Base-by-base conservation (phyloP, 2,113 vertebrate genomes). In the Lota lota region DNA sequence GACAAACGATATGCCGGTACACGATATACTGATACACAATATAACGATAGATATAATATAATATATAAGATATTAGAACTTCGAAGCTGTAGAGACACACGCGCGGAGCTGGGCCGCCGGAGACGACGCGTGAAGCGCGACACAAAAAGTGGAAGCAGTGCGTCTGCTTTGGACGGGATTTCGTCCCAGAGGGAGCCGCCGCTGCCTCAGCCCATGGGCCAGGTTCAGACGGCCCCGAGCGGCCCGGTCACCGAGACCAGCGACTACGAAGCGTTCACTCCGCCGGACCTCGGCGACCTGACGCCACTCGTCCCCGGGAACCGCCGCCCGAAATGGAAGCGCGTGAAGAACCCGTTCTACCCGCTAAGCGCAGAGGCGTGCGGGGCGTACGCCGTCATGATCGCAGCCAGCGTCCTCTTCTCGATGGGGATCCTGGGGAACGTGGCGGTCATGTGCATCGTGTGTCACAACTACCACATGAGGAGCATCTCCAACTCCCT, bases 401-500 rank as follows among this genome's bases (percentile, higher is more conserved):
- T 94, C 60, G 67, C 91, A 61, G 95, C 95, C 3, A 81, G 93
- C 56, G 79, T 96, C 68, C 92, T 99, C 78, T 98, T 99, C 76
- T 90, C 88, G n/a, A 93, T 92, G 36, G 97, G 97, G 1, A 93
- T 99, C 79, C 88, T 95, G 50, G 95, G 95, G 63, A 99, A 99
- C 87, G 91, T 99, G 85, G 94, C 95, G 2, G 91, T 99, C 79
- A 97, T 99, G 96, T 99, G 97, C 86, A 94, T 98, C 66, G 97
- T 99, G 69, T 98, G 95, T 59, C 95, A 99, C 83, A 98, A 99
- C 88, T 97, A 97, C 89, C 97, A 97, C 86, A 97, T 98, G 96
- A 90, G 96, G 87, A 99, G 95, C 88, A 96, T 99, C 87, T 99
- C 97, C 73, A 98, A 98, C 85, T 97, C 97, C 0, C 92, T 99